A percentile compares a stretch with the other conserved stretches of the same genome.
Conservation (phyloP, 2,113 vertebrate genomes). For the Stegostoma tigrinum region DNA sequence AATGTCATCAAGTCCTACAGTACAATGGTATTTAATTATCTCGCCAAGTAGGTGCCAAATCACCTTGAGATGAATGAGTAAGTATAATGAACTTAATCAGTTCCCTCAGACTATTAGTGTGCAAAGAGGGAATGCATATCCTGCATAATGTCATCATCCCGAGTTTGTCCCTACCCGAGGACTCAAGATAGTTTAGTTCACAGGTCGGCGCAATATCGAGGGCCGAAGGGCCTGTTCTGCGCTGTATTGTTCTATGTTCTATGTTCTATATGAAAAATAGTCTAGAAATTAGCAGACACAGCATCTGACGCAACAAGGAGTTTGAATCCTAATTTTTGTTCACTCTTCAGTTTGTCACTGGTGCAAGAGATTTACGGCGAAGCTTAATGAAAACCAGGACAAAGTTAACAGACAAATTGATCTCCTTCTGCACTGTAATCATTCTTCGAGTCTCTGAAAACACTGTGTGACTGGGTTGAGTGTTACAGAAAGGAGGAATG, state of each 20-base stretch:
- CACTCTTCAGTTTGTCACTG: neutral
- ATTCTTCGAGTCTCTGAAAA: too few species aligned
- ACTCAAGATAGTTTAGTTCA: too few species aligned
- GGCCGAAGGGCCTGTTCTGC: too few species aligned
- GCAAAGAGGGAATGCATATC: neutral
- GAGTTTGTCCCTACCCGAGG: too few species aligned
- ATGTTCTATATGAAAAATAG: too few species aligned
- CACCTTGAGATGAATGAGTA: neutral
- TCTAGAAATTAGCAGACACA: neutral
- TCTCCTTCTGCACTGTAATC: too few species aligned
- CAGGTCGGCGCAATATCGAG: too few species aligned
- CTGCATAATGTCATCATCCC: neutral
- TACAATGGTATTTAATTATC: constrained; percentile 13
- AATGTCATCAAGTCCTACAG: neutral
- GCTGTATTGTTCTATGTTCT: too few species aligned
- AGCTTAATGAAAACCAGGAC: too few species aligned
- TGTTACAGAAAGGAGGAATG: too few species aligned
- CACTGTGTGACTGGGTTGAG: too few species aligned
- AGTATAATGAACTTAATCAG: neutral
- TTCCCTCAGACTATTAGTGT: neutral
- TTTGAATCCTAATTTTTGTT: neutral
- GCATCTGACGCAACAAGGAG: neutral
- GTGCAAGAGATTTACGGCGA: neutral
- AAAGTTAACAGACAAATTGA: too few species aligned
- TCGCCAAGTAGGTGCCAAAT: neutral